Evolutionary conservation across 2,888 invertebrate species (phyloP).

Genomic region (Brachynemurus nebulosus): DNA sequence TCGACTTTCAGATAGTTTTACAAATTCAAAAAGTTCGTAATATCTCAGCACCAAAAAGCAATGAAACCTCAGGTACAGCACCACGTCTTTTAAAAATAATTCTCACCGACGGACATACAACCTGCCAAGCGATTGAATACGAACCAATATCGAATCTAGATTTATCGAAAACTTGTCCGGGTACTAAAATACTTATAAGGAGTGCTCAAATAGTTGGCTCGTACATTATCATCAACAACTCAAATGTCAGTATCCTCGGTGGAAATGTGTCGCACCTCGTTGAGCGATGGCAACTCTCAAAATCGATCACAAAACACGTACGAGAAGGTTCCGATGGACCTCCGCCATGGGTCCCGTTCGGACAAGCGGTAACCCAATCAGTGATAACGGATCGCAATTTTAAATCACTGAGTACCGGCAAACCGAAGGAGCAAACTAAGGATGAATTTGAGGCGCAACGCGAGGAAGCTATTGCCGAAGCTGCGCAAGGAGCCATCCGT

Average conservation of each 20-base stretch:
- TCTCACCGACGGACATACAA: constrained; percentile 71
- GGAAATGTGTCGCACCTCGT: constrained; percentile 69
- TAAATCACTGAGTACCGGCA: constrained; percentile 49
- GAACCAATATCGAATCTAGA: constrained; percentile 55
- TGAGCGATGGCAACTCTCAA: constrained; percentile 75
- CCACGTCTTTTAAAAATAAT: constrained; percentile 74
- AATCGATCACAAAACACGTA: constrained; percentile 21
- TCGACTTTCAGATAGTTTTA: constrained; percentile 44
- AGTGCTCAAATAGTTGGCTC: constrained; percentile 46
- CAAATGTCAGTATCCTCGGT: constrained; percentile 59
- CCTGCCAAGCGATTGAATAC: constrained; percentile 64
- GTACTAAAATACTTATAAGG: constrained; percentile 61
- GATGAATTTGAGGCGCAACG: constrained; percentile 81
- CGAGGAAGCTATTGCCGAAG: constrained; percentile 80
- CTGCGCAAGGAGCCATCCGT: constrained; percentile 47
- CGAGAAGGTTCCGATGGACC: constrained; percentile 59
- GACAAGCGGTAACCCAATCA: constrained; percentile 52
- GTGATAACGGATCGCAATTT: constrained; percentile 48
- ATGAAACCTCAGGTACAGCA: constrained; percentile 69
- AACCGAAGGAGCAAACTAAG: constrained; percentile 52
- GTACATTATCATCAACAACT: constrained; percentile 54
- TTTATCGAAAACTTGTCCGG: constrained; percentile 70
- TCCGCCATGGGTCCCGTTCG: constrained; percentile 87
- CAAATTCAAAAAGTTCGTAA: constrained; percentile 83
- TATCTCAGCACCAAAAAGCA: constrained; percentile 78